These are phyloP conservation scores for Drosophila dives DNA, from an alignment of 2,888 invertebrate species.

Conservation along the genomic window DNA sequence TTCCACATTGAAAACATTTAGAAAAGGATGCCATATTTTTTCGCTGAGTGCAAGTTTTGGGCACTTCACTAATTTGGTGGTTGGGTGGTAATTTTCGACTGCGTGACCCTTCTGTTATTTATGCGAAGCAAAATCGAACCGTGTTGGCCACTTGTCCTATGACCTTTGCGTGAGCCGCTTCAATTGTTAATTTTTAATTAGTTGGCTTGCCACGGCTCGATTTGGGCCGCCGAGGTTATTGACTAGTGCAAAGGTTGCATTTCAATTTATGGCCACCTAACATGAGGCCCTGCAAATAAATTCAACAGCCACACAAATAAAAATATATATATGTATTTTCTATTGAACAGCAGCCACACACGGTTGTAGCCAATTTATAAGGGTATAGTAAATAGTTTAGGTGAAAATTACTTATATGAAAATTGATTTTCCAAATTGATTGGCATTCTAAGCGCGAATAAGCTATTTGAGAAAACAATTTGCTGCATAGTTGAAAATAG, in stretches of 20 bases:
- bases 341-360: slow-evolving; percentile 28
- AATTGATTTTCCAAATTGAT: slow-evolving; percentile 55
- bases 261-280: slow-evolving; percentile 68
- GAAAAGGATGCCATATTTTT: background rate
- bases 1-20: background rate
- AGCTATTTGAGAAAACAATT: slow-evolving; percentile 17
- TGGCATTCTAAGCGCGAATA: slow-evolving; percentile 55
- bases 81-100: slow-evolving; percentile 3
- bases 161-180: slow-evolving; percentile 75
- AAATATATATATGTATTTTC: background rate
- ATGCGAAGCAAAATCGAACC: slow-evolving; percentile 59
- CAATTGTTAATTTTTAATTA: slow-evolving; percentile 80
- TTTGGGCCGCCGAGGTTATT: slow-evolving; percentile 53
- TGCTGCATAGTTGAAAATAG: background rate
- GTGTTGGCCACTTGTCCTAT: slow-evolving; percentile 34
- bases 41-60: background rate
- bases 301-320: slow-evolving; percentile 23
- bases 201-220: slow-evolving; percentile 33
- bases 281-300: slow-evolving; percentile 40
- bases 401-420: slow-evolving; percentile 29
- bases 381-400: slow-evolving; percentile 20
- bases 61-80: slow-evolving; percentile 1
- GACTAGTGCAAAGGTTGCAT: slow-evolving; percentile 73
- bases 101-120: slow-evolving; percentile 47
- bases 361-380: slow-evolving; percentile 11